Evolutionary conservation across 2,888 invertebrate genomes (phyloP).

Genomic region (Cephonodes hylas): DNA sequence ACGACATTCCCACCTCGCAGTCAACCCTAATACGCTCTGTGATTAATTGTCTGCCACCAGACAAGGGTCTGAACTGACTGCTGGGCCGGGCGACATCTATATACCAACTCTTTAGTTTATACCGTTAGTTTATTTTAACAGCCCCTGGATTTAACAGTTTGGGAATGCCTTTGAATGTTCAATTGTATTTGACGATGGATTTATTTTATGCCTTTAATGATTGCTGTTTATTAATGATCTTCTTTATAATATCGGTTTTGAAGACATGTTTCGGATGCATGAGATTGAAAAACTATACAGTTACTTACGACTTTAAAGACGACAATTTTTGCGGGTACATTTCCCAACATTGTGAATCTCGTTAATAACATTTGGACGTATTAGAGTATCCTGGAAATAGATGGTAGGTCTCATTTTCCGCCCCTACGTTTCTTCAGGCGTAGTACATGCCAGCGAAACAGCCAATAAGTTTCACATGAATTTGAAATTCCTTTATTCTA

Average conservation of each 20-base stretch:
- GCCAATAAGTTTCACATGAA: no score
- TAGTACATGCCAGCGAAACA: no score
- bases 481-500: no score
- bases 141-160: not conserved
- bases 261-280: no score
- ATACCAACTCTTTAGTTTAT: conserved; percentile 39
- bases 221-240: not conserved
- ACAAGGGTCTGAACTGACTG: conserved; percentile 49
- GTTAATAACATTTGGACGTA: no score
- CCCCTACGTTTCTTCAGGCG: no score
- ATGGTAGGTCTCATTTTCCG: no score
- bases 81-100: conserved; percentile 53
- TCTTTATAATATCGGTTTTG: not conserved
- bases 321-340: no score
- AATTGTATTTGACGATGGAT: not conserved
- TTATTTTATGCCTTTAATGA: not conserved
- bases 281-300: no score
- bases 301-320: no score
- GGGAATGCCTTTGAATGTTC: not conserved
- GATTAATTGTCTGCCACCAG: conserved; percentile 56
- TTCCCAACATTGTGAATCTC: no score
- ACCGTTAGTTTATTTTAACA: conserved; percentile 8
- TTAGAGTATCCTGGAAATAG: no score
- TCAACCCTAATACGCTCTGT: conserved; percentile 43
- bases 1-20: not conserved